These are phyloP conservation scores for Cactoblastis cactorum DNA, from an alignment of 2,888 invertebrate genomes.

Conservation along the genomic window DNA sequence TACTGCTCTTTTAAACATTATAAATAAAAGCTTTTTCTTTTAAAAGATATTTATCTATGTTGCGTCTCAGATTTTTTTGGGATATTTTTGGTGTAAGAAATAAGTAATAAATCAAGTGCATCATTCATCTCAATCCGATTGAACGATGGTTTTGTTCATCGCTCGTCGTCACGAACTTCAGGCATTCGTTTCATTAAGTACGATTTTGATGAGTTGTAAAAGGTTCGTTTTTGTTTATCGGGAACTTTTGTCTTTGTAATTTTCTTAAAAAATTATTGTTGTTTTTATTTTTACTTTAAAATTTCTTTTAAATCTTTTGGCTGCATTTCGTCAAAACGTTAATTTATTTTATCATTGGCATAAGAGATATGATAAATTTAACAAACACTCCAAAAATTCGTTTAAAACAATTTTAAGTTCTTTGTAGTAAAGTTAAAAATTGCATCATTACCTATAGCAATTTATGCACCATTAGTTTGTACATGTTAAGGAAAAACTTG, in stretches of 20 bases:
- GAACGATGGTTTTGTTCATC: constrained; percentile 10
- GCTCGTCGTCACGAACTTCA: constrained; percentile 1
- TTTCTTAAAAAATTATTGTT: neutral
- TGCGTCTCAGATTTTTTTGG: neutral
- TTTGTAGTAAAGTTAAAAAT: neutral
- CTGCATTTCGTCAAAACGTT: no score
- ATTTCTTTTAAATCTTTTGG: no score
- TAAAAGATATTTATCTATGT: neutral
- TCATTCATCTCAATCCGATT: constrained; percentile 1
- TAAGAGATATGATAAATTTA: no score
- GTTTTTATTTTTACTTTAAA: neutral
- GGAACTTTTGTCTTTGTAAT: neutral
- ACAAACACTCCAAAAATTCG: no score
- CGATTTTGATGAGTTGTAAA: neutral
- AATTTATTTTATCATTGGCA: no score
- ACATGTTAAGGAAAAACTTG: neutral
- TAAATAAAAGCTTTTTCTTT: neutral
- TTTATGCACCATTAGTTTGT: neutral
- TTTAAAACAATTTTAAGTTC: no score
- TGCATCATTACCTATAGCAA: neutral
- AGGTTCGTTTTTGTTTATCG: neutral
- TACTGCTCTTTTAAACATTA: neutral
- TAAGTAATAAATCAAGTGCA: neutral
- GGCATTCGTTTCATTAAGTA: neutral
- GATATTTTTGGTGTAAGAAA: neutral